phyloP scores from a whole-genome alignment of 2,888 invertebrate species.

The Acleris sparsana region DNA sequence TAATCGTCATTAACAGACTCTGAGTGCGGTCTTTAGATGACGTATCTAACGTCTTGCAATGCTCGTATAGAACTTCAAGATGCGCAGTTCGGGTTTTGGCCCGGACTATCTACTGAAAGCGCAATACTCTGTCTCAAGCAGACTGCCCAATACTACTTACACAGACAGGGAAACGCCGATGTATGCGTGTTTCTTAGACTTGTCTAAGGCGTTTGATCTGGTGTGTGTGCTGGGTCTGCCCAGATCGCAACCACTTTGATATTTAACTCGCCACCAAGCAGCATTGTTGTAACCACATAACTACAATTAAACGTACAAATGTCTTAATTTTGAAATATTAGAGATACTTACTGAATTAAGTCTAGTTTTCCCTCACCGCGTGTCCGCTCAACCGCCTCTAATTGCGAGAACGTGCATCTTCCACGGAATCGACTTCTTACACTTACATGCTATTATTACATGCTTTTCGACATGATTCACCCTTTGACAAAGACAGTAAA shows the following conservation, averaged over 20 bases:
- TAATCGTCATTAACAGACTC: too few relatives aligned
- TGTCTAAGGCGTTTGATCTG: too few relatives aligned
- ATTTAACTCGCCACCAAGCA: too few relatives aligned
- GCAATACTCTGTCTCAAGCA: neutral
- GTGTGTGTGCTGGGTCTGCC: too few relatives aligned
- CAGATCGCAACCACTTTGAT: too few relatives aligned
- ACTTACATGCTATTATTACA: slow-evolving; percentile 63
- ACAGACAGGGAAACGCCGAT: neutral
- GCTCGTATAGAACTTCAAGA: neutral
- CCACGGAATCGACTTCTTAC: slow-evolving; percentile 63
- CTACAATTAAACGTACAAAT: too few relatives aligned
- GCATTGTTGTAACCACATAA: too few relatives aligned
- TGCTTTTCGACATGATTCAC: slow-evolving; percentile 67
- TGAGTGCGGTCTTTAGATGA: too few relatives aligned
- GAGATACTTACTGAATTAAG: neutral
- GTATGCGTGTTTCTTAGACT: too few relatives aligned
- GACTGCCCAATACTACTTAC: neutral
- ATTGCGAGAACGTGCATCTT: slow-evolving; percentile 60
- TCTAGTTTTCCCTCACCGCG: slow-evolving; percentile 44
- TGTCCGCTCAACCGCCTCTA: slow-evolving; percentile 57
- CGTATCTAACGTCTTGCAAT: too few relatives aligned
- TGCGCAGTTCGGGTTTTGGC: neutral
- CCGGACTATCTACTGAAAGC: neutral
- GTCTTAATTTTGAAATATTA: slow-evolving; percentile 38
- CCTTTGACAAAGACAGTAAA: slow-evolving; percentile 62